Evolutionary conservation across 2,113 vertebrate genomes (phyloP).

Genomic region (Pterocles orientalis): DNA sequence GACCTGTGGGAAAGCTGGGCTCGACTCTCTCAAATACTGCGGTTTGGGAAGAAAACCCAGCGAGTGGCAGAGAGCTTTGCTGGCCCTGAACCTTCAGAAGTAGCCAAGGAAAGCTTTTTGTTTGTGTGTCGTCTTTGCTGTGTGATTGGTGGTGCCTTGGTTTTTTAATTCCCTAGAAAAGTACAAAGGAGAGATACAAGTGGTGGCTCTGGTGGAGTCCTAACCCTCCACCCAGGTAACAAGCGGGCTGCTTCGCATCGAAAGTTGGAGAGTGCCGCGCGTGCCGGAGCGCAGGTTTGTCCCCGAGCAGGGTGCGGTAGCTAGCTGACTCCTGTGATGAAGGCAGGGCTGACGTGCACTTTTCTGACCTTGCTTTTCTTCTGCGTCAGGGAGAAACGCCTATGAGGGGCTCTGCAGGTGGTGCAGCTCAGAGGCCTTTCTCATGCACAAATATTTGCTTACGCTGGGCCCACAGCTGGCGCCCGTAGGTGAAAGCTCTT

Average conservation of each 20-base stretch:
- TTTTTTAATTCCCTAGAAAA: background rate
- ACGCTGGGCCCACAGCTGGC: background rate
- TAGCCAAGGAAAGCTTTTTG: background rate
- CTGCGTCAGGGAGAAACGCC: background rate
- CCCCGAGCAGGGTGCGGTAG: background rate
- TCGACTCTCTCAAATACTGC: background rate
- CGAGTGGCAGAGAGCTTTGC: constrained; percentile 17
- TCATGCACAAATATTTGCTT: background rate
- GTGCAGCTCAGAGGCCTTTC: background rate
- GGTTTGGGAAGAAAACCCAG: constrained; percentile 25
- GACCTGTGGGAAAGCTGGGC: background rate
- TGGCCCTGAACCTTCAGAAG: constrained; percentile 20
- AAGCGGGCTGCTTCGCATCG: background rate
- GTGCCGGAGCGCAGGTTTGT: background rate
- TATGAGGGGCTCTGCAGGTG: background rate
- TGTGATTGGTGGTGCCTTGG: constrained; percentile 16
- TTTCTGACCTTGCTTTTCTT: background rate
- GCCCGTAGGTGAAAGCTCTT: background rate
- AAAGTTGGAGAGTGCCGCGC: fast-evolving
- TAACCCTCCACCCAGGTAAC: background rate
- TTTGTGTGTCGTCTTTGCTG: background rate
- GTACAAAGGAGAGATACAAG: background rate
- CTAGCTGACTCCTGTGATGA: background rate
- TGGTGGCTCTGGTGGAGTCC: background rate
- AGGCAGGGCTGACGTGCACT: fast-evolving